A percentile compares a stretch with the other conserved stretches of the same genome.
Conservation (phyloP, 2,888 invertebrate species). For the Chalcosyrphus nemorum region DNA sequence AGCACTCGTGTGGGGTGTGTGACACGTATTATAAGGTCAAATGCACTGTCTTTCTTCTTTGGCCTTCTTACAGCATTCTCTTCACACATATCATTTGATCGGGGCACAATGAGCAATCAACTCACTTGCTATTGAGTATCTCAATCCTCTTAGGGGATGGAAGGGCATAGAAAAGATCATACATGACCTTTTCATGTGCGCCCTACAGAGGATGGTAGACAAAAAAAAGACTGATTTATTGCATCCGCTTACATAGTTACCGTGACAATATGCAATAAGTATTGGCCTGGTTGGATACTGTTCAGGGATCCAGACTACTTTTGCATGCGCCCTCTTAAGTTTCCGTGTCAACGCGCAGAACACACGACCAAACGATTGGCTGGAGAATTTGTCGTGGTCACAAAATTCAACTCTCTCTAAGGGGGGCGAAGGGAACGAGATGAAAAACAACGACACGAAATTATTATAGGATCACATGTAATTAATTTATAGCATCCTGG, state of each 20-base stretch:
- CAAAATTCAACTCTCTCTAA: neutral
- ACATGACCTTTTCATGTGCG: neutral
- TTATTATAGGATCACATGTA: conserved; percentile 73
- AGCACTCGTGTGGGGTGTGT: conserved; percentile 47
- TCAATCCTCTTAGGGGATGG: conserved; percentile 6
- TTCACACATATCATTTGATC: neutral
- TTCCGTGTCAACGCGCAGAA: conserved; percentile 59
- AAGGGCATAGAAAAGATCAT: neutral
- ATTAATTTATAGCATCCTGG: conserved; percentile 72
- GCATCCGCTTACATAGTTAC: conserved; percentile 14
- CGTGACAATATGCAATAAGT: conserved; percentile 66
- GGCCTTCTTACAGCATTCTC: conserved; percentile 50
- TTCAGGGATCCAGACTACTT: neutral
- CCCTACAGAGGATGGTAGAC: neutral
- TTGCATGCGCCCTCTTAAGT: conserved; percentile 37
- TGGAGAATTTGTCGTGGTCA: conserved; percentile 56
- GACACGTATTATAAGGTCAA: conserved; percentile 70
- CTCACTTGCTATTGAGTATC: neutral
- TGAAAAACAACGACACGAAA: conserved; percentile 64
- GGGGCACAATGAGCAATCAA: neutral
- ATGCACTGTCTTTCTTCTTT: conserved; percentile 24
- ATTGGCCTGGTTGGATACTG: neutral
- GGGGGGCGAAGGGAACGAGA: too few species aligned
- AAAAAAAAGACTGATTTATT: conserved; percentile 10
- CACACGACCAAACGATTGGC: neutral